A percentile compares a stretch with the other conserved stretches of the same genome.
Conservation (phyloP, 2,797 vertebrate species). For the Leucoraja ocellata region DNA sequence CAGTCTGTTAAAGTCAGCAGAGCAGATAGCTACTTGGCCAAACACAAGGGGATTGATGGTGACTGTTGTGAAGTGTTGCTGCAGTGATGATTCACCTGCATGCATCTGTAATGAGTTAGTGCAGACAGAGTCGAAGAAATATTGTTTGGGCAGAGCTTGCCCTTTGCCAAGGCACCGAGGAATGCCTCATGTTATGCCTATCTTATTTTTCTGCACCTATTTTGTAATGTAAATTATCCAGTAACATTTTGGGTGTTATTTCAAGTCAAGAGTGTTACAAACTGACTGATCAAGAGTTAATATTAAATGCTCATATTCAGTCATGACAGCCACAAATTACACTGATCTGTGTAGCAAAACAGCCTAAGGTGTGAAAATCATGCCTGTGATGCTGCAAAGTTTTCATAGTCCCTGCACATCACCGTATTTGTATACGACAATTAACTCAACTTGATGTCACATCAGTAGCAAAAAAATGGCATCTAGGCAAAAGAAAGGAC, state of each 20-base stretch:
- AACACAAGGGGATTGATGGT: background rate
- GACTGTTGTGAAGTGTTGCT: background rate
- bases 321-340: background rate
- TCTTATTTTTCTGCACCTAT: background rate
- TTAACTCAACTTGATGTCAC: too few relatives aligned
- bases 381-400: too few relatives aligned
- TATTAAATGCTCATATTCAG: background rate
- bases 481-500: background rate
- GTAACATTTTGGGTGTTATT: background rate
- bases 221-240: background rate
- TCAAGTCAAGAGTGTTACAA: background rate
- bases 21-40: background rate
- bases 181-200: background rate
- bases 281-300: background rate
- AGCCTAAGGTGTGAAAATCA: background rate
- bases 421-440: too few relatives aligned
- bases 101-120: background rate
- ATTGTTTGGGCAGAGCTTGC: background rate
- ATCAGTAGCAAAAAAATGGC: background rate
- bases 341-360: too few relatives aligned
- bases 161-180: background rate
- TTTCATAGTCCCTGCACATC: too few relatives aligned
- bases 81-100: slow-evolving; percentile 8
- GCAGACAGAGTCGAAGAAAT: background rate
- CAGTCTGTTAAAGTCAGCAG: background rate